These are phyloP conservation scores for Linurgus olivaceus DNA, from an alignment of 2,797 vertebrate genomes.

Conservation along the genomic window DNA sequence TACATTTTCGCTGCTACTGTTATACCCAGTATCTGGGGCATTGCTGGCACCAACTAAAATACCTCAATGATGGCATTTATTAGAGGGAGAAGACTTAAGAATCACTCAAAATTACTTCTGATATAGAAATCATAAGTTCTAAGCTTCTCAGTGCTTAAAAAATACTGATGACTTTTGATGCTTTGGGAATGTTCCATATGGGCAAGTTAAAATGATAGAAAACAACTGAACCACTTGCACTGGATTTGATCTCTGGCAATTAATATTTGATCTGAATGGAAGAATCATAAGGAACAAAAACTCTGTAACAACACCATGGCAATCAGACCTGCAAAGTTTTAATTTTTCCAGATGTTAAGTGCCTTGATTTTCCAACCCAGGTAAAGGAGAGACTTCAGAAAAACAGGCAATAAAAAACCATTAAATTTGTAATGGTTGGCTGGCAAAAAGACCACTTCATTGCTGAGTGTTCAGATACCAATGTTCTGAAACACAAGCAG, in stretches of 20 bases:
- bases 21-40: neutral
- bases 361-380: conserved; percentile 10
- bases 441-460: neutral
- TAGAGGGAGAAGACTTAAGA: neutral
- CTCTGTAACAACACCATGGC: neutral
- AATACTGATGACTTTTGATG: conserved; percentile 5
- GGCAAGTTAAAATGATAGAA: conserved; percentile 37
- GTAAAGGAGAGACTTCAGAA: conserved; percentile 18
- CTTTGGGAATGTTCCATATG: conserved; percentile 16
- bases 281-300: conserved; percentile 24
- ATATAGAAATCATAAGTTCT: neutral
- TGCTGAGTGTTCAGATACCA: neutral
- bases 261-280: conserved; percentile 21
- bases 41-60: neutral
- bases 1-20: neutral
- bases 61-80: neutral
- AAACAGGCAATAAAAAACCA: neutral
- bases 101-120: neutral
- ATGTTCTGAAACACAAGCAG: neutral
- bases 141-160: conserved; percentile 24
- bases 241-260: conserved; percentile 34
- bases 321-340: conserved; percentile 26
- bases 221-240: conserved; percentile 18
- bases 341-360: conserved; percentile 51
- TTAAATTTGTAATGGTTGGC: neutral